These are phyloP conservation scores for Amblyteles armatorius DNA, from an alignment of 2,888 invertebrate species.

Conservation along the genomic window DNA sequence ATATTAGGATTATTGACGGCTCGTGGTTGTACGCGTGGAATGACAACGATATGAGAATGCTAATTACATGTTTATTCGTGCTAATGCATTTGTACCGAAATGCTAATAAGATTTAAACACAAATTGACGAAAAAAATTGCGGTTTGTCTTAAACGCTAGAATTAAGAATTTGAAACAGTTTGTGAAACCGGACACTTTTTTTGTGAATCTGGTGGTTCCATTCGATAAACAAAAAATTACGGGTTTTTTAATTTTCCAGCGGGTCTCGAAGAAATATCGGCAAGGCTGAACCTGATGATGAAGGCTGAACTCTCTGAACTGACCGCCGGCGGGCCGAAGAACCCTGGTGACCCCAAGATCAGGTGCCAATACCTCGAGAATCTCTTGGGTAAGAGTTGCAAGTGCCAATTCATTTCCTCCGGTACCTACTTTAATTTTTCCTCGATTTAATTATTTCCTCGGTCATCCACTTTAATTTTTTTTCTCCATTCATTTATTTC, in stretches of 20 bases:
- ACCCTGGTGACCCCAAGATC: conserved; percentile 85
- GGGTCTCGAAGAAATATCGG: conserved; percentile 91
- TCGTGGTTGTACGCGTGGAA: too few relatives aligned
- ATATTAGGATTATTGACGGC: too few relatives aligned
- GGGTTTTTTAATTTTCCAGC: conserved; percentile 80
- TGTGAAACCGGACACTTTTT: too few relatives aligned
- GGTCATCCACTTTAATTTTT: background rate
- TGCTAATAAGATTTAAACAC: too few relatives aligned
- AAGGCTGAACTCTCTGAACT: conserved; percentile 85
- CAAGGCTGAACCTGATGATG: conserved; percentile 89
- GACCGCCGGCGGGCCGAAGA: conserved; percentile 82
- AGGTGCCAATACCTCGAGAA: conserved; percentile 87
- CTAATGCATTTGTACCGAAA: too few relatives aligned
- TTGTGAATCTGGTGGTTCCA: background rate
- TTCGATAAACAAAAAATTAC: background rate
- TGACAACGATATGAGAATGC: too few relatives aligned
- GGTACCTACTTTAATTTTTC: background rate
- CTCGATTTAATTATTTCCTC: background rate
- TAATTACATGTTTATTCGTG: too few relatives aligned
- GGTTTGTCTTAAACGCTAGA: too few relatives aligned
- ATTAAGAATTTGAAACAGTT: too few relatives aligned
- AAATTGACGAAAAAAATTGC: too few relatives aligned
- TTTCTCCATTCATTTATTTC: background rate
- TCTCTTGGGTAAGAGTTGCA: conserved; percentile 85
- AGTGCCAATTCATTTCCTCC: background rate